Percentiles rank a stretch among this genome's conserved stretches.
phyloP scores from a whole-genome alignment of 2,113 vertebrate species.

The Pseudorectes ferrugineus region DNA sequence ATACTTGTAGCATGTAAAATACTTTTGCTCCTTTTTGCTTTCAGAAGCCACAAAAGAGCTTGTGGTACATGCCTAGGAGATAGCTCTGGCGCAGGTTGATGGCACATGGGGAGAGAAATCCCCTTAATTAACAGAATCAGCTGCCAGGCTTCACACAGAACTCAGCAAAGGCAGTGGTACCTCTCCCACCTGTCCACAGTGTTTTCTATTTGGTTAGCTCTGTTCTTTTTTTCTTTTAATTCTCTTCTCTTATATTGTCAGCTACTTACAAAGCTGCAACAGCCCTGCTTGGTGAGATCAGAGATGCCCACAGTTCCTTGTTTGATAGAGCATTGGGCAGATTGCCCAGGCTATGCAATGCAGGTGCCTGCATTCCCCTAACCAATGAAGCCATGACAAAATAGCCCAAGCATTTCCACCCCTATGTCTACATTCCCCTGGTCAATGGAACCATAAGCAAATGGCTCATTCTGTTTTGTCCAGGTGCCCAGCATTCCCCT shows the following conservation, averaged over 20 bases:
- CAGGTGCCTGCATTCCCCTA: constrained; percentile 56
- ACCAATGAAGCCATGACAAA: constrained; percentile 50
- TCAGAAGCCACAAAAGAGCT: neutral
- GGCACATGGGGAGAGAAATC: neutral
- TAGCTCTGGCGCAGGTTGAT: neutral
- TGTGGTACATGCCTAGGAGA: neutral
- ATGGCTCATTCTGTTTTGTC: neutral
- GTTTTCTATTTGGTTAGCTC: neutral
- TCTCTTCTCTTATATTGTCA: neutral
- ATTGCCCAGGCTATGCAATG: constrained; percentile 17
- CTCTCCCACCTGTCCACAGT: neutral
- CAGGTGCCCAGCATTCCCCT: constrained; percentile 21
- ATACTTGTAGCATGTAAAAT: neutral
- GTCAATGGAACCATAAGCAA: constrained; percentile 49
- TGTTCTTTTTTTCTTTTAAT: neutral
- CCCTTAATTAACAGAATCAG: neutral
- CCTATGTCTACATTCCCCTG: constrained; percentile 31
- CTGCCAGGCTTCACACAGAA: neutral
- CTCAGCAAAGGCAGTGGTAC: neutral
- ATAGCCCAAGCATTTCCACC: neutral
- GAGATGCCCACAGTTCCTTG: neutral
- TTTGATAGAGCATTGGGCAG: constrained; percentile 9
- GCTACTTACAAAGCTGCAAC: neutral
- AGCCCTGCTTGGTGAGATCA: neutral
- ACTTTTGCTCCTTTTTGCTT: neutral